Evolutionary conservation across 1,140 invertebrate species (phyloP).

Genomic region (Pseudomyrmex dendroicus): DNA sequence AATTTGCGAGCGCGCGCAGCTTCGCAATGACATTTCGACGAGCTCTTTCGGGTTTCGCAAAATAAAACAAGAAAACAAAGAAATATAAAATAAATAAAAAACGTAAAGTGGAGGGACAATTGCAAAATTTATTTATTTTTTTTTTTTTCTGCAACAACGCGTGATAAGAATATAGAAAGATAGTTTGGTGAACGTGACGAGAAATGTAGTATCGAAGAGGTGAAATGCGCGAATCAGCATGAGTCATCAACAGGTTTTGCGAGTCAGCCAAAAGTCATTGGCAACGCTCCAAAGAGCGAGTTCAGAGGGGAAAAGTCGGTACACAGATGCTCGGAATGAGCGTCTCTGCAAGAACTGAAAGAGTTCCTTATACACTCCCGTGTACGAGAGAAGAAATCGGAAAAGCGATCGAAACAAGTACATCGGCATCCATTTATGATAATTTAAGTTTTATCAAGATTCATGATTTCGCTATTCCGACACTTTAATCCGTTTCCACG

Average conservation of each 20-base stretch:
- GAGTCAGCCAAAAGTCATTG: constrained; percentile 78
- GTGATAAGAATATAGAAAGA: background rate
- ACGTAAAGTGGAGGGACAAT: background rate
- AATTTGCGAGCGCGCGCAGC: background rate
- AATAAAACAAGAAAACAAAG: no score
- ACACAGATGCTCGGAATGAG: constrained; percentile 76
- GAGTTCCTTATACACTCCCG: constrained; percentile 33
- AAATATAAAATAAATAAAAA: constrained; percentile 9
- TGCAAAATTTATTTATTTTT: background rate
- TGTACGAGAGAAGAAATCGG: constrained; percentile 8
- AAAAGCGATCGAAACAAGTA: constrained; percentile 34
- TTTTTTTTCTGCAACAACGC: no score
- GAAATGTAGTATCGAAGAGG: background rate
- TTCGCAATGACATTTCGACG: background rate
- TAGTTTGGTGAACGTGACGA: background rate
- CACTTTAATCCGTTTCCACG: background rate
- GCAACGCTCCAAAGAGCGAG: constrained; percentile 75
- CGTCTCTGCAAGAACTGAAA: constrained; percentile 33
- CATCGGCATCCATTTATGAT: constrained; percentile 38
- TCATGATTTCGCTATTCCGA: constrained; percentile 15
- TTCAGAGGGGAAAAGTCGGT: constrained; percentile 43
- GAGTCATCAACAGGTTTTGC: constrained; percentile 80
- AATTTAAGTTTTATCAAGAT: constrained; percentile 37
- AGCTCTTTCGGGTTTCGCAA: background rate
- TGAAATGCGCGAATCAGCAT: constrained; percentile 32